Percentiles rank a stretch among this genome's conserved stretches.
Evolutionary conservation across 2,113 vertebrate genomes (phyloP).

Genomic region (Strigops habroptila): DNA sequence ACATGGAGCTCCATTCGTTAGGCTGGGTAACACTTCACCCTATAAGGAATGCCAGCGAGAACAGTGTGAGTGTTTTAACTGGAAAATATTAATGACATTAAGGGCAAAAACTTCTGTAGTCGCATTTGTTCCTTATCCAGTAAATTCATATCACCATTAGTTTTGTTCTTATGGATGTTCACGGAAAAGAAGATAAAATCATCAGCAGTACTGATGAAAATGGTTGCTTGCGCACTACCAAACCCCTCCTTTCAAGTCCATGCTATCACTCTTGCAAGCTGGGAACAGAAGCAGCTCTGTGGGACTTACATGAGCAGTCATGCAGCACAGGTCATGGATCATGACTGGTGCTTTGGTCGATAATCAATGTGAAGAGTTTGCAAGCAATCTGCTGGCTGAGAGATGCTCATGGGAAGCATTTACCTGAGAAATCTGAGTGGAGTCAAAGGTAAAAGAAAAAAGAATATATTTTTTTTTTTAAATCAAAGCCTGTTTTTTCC

Average conservation of each 20-base stretch:
- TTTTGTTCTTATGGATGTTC: neutral
- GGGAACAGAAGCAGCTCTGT: neutral
- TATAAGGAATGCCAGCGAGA: neutral
- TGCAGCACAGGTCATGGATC: neutral
- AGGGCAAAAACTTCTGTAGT: neutral
- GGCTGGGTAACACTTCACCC: neutral
- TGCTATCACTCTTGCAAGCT: neutral
- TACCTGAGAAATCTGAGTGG: neutral
- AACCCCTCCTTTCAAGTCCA: neutral
- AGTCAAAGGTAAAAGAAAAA: neutral
- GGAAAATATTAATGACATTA: neutral
- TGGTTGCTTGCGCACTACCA: neutral
- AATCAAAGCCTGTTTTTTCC: neutral
- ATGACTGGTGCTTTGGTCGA: fast-evolving
- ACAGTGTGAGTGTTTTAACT: neutral
- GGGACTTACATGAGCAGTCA: neutral
- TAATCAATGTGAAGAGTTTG: neutral
- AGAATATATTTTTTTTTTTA: neutral
- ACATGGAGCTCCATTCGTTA: fast-evolving
- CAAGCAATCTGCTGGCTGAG: neutral
- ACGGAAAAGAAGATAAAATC: neutral
- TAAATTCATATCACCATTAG: neutral
- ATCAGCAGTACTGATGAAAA: neutral
- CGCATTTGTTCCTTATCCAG: neutral
- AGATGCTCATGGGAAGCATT: neutral